Evolutionary conservation across 2,888 invertebrate genomes (phyloP).

Genomic region (Auanema sp.): DNA sequence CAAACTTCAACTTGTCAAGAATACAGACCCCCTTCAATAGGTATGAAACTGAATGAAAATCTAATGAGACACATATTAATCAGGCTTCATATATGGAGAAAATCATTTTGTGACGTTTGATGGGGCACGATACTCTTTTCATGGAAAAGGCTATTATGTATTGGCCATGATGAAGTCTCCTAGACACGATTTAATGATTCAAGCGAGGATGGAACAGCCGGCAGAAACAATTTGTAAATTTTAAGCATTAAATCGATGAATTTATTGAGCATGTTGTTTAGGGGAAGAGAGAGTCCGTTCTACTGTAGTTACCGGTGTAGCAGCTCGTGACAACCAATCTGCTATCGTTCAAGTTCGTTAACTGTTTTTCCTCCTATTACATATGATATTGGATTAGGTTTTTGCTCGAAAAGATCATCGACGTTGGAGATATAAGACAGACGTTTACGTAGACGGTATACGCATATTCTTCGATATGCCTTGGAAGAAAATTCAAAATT

Average conservation of each 20-base stretch:
- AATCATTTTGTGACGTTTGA: constrained; percentile 90
- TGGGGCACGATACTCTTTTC: constrained; percentile 84
- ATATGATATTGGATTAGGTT: constrained; percentile 65
- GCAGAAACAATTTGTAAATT: constrained; percentile 29
- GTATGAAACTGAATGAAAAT: constrained; percentile 53
- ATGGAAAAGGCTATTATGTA: constrained; percentile 88
- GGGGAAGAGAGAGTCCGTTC: constrained; percentile 11
- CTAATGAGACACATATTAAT: background rate
- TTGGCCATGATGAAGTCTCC: constrained; percentile 65
- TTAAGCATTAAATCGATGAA: background rate
- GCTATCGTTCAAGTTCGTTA: constrained; percentile 75
- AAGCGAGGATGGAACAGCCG: constrained; percentile 40
- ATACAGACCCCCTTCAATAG: constrained; percentile 84
- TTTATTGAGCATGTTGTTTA: background rate
- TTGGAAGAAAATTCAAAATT: constrained; percentile 85
- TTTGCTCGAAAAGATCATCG: constrained; percentile 79
- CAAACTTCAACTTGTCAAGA: constrained; percentile 91
- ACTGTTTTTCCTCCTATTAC: no score
- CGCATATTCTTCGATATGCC: constrained; percentile 84
- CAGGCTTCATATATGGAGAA: constrained; percentile 88
- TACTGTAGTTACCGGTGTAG: constrained; percentile 64
- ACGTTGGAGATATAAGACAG: constrained; percentile 85
- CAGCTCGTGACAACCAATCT: constrained; percentile 81
- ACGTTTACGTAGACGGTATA: constrained; percentile 84
- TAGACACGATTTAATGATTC: constrained; percentile 29